Evolutionary conservation across 2,113 vertebrate species (phyloP).

Genomic region (Ginglymostoma cirratum): DNA sequence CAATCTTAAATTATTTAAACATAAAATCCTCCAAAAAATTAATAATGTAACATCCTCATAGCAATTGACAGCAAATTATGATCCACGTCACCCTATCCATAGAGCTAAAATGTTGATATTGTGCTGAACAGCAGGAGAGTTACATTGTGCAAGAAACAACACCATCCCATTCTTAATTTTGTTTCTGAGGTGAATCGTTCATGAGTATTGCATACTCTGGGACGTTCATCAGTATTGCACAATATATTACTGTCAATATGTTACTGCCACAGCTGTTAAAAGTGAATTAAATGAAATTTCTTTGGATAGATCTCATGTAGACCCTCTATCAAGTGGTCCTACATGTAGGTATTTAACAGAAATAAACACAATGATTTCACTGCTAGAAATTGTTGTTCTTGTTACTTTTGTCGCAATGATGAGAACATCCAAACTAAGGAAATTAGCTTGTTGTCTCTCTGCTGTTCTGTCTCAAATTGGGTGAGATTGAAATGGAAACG

Average conservation of each 20-base stretch:
- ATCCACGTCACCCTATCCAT: not conserved
- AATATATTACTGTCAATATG: no score
- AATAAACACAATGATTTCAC: not conserved
- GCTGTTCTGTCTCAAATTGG: not conserved
- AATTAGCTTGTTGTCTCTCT: not conserved
- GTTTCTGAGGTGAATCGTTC: not conserved
- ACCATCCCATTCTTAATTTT: not conserved
- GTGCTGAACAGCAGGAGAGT: not conserved
- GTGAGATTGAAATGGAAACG: not conserved
- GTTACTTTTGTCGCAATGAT: not conserved
- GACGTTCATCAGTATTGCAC: no score
- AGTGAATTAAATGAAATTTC: not conserved
- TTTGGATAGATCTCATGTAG: not conserved
- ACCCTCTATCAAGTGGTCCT: not conserved
- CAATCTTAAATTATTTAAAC: no score
- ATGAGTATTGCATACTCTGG: not conserved
- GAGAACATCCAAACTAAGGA: not conserved
- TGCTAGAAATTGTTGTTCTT: not conserved
- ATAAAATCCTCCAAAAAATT: no score
- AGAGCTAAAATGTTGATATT: not conserved
- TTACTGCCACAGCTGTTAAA: not conserved
- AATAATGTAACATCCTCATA: no score
- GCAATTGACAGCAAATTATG: not conserved
- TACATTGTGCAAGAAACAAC: not conserved
- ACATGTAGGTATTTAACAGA: not conserved